Percentiles rank a stretch among this genome's conserved stretches.
Evolutionary conservation across 2,113 vertebrate species (phyloP).

Genomic region (Varanus komodoensis): DNA sequence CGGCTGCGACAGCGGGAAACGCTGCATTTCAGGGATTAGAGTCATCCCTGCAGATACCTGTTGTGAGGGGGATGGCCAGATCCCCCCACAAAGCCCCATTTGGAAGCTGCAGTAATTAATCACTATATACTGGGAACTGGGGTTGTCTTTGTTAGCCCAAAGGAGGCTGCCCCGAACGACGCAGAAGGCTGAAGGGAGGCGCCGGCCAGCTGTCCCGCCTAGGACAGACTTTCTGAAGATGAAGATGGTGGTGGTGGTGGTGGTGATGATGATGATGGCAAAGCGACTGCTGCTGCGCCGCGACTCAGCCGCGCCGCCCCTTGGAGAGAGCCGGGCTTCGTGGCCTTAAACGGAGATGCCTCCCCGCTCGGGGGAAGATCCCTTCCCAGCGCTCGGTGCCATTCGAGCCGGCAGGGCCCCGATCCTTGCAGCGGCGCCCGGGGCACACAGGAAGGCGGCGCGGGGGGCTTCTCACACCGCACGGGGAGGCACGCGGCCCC

Average conservation of each 20-base stretch:
- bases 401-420: not conserved
- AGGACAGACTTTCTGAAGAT: too few relatives aligned
- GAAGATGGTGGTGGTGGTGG: too few relatives aligned
- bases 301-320: too few relatives aligned
- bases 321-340: not conserved
- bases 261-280: too few relatives aligned
- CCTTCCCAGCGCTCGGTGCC: not conserved
- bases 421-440: too few relatives aligned
- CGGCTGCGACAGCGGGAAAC: not conserved
- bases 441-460: too few relatives aligned
- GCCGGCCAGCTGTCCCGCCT: not conserved
- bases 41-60: not conserved
- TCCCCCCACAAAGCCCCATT: not conserved
- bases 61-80: slow-evolving; percentile 10
- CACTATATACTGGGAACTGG: slow-evolving; percentile 13
- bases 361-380: not conserved
- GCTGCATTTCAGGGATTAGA: not conserved
- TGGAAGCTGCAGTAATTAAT: slow-evolving; percentile 22
- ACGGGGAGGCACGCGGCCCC: not conserved
- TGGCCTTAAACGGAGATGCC: too few relatives aligned
- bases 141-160: slow-evolving; percentile 51
- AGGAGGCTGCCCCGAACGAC: not conserved
- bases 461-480: too few relatives aligned
- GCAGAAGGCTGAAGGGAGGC: rapidly evolving
- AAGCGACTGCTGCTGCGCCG: too few relatives aligned